phyloP scores from a whole-genome alignment of 2,113 vertebrate species.

The Turdus rufiventris region DNA sequence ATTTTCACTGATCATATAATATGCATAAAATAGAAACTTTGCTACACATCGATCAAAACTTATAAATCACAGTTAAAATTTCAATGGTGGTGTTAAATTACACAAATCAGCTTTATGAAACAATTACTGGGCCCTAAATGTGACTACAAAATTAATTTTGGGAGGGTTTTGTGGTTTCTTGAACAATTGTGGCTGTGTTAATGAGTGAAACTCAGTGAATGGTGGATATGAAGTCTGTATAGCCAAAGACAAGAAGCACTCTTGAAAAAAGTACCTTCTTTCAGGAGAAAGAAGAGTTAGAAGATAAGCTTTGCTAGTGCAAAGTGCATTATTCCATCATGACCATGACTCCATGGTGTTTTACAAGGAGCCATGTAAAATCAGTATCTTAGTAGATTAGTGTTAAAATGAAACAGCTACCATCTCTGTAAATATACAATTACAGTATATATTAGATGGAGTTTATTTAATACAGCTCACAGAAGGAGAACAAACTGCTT shows the following conservation, averaged over 20 bases:
- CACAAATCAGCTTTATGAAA: background rate
- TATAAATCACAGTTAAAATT: background rate
- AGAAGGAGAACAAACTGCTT: background rate
- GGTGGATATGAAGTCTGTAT: background rate
- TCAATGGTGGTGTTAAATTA: background rate
- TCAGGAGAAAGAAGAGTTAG: background rate
- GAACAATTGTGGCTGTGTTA: background rate
- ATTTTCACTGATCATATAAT: background rate
- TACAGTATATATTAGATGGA: background rate
- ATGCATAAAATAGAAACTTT: background rate
- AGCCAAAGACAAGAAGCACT: background rate
- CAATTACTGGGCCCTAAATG: background rate
- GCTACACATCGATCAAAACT: background rate
- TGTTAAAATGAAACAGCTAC: background rate
- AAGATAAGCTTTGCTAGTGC: background rate
- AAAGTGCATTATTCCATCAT: background rate
- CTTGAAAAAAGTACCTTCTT: background rate
- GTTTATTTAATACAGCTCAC: background rate
- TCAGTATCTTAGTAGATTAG: background rate
- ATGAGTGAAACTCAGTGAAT: background rate
- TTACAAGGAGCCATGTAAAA: background rate
- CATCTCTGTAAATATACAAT: background rate
- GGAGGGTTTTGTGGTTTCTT: rapidly evolving
- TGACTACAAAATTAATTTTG: background rate
- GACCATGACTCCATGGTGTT: background rate